Percentiles rank a stretch among this genome's conserved stretches.
Conservation (phyloP, 2,888 invertebrate genomes). For the Sturmia bella region DNA sequence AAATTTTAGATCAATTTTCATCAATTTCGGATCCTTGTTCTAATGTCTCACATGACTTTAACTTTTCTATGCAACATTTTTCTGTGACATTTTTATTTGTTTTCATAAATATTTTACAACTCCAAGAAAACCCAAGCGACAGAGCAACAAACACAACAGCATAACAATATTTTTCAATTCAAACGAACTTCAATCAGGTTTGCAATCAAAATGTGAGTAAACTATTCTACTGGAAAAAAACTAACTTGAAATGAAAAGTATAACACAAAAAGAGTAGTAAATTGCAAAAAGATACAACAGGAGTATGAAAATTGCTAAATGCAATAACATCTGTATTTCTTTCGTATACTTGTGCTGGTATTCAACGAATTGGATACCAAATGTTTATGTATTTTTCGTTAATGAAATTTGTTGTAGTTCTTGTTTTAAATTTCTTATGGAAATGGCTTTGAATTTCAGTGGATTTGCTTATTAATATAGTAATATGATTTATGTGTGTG, state of each 20-base stretch:
- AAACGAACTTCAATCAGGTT: slow-evolving; percentile 47
- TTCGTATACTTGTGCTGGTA: background rate
- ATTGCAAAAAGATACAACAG: background rate
- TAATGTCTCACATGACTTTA: background rate
- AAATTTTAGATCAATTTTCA: too few species aligned
- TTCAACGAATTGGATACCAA: background rate
- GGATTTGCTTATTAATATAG: too few species aligned
- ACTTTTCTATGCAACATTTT: slow-evolving; percentile 30
- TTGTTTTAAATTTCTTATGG: background rate
- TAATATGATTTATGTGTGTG: too few species aligned
- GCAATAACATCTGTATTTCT: slow-evolving; percentile 4
- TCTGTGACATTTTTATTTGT: background rate
- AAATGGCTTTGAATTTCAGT: too few species aligned
- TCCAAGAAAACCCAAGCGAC: background rate
- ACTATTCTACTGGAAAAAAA: slow-evolving; percentile 57
- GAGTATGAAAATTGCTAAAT: slow-evolving; percentile 9
- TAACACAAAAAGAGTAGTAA: background rate
- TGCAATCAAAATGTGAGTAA: slow-evolving; percentile 38
- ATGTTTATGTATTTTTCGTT: background rate
- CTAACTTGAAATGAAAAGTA: slow-evolving; percentile 46
- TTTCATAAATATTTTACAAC: background rate
- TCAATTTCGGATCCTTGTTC: too few species aligned
- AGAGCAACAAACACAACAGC: slow-evolving; percentile 2
- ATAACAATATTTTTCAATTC: slow-evolving; percentile 32
- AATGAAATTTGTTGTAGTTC: background rate